Conservation (phyloP, 2,113 vertebrate genomes). For the Rana temporaria region DNA sequence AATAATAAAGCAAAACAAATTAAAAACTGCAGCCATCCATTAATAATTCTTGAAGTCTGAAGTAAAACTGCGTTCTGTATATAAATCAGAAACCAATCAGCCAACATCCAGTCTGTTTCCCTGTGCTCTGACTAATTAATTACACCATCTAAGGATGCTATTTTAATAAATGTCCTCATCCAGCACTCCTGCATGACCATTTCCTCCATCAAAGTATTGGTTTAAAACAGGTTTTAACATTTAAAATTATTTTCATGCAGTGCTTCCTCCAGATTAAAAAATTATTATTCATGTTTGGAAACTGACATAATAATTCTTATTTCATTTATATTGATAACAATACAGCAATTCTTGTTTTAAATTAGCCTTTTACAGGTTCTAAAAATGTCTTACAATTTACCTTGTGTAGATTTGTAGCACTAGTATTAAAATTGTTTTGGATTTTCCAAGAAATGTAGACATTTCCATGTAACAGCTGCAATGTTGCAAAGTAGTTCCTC, state of each 20-base stretch:
- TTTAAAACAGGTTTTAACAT: background rate
- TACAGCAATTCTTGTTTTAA: background rate
- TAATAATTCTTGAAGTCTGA: constrained; percentile 45
- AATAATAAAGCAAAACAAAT: constrained; percentile 41
- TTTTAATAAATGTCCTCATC: constrained; percentile 21
- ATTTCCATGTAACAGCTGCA: background rate
- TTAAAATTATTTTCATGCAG: background rate
- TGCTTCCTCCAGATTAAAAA: constrained; percentile 5
- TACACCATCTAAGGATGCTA: constrained; percentile 13
- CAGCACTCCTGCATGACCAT: background rate
- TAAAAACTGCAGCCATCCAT: constrained; percentile 34
- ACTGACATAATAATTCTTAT: background rate
- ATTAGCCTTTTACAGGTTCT: background rate
- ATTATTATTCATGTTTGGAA: background rate
- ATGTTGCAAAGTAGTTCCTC: background rate
- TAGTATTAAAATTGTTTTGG: background rate
- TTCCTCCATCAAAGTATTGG: background rate
- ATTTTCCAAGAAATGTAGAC: background rate
- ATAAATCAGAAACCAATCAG: constrained; percentile 49
- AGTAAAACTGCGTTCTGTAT: constrained; percentile 24
- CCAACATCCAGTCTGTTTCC: constrained; percentile 19
- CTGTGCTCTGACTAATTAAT: constrained; percentile 36
- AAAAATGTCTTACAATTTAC: background rate
- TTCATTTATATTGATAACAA: background rate
- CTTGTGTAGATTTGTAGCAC: background rate